phyloP scores from a whole-genome alignment of 2,113 vertebrate species.

The Daubentonia madagascariensis region DNA sequence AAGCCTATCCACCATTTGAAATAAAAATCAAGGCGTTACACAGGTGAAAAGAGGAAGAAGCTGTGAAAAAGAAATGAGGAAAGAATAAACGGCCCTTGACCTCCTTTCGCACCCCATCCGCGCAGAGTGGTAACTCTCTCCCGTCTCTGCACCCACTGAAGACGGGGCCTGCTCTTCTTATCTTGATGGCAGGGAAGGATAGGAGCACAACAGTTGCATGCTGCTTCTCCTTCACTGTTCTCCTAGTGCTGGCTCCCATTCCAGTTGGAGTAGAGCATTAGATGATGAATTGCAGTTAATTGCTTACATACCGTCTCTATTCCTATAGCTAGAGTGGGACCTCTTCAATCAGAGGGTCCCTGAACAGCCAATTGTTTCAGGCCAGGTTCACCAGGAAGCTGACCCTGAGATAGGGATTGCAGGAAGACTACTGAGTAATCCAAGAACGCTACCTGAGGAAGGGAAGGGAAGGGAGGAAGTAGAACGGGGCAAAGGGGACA shows the following conservation, averaged over 20 bases:
- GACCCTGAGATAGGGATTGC: not conserved
- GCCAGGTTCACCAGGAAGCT: not conserved
- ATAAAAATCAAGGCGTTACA: constrained; percentile 22
- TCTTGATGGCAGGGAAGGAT: not conserved
- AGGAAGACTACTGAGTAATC: not conserved
- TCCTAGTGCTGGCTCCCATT: not conserved
- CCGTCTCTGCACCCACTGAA: not conserved
- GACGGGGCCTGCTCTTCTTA: not conserved
- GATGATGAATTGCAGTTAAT: rapidly evolving
- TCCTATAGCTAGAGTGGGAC: not conserved
- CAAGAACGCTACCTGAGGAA: not conserved
- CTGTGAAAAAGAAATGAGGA: not conserved
- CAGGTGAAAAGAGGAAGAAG: not conserved
- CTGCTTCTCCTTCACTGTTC: not conserved
- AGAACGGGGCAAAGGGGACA: not conserved
- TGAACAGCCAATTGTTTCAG: no score
- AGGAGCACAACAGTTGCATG: no score
- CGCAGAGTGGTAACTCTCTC: not conserved
- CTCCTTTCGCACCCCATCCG: not conserved
- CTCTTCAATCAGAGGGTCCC: not conserved
- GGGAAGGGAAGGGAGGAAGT: not conserved
- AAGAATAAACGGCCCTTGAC: not conserved
- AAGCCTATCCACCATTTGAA: not conserved
- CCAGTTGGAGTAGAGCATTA: rapidly evolving
- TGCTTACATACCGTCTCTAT: no score